Percentiles rank a stretch among this genome's conserved stretches.
phyloP scores from a whole-genome alignment of 1,140 invertebrate genomes.

The Megalopta genalis region DNA sequence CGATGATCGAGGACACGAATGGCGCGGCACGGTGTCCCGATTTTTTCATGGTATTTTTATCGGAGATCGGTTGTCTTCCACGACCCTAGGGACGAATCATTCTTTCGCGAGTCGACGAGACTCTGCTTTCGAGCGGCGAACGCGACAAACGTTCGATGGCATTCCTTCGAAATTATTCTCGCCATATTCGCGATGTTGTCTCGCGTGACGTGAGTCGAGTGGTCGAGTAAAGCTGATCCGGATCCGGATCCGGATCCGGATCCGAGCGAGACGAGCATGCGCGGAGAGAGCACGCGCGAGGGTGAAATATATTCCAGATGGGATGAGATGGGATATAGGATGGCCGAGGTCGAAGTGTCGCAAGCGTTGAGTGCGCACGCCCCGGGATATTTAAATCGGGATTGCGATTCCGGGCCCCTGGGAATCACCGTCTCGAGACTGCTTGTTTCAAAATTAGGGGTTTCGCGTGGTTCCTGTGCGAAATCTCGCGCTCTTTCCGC shows the following conservation, averaged over 20 bases:
- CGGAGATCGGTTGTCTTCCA: too few relatives aligned
- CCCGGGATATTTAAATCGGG: background rate
- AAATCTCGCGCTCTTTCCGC: too few relatives aligned
- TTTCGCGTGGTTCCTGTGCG: too few relatives aligned
- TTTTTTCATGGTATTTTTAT: too few relatives aligned
- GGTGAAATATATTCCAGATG: background rate
- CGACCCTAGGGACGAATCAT: background rate
- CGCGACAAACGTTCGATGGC: background rate
- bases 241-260: too few relatives aligned
- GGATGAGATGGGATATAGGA: background rate
- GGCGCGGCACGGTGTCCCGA: too few relatives aligned
- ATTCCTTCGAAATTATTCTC: conserved; percentile 25
- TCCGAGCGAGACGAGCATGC: conserved; percentile 31
- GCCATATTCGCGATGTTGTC: conserved; percentile 44
- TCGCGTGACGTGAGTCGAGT: conserved; percentile 15
- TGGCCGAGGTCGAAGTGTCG: conserved; percentile 22
- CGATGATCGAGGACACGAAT: too few relatives aligned
- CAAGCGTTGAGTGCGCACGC: conserved; percentile 7
- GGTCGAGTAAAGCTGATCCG: background rate
- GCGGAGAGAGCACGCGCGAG: background rate
- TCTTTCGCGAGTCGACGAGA: too few relatives aligned
- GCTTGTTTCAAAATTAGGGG: too few relatives aligned
- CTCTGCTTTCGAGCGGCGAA: too few relatives aligned
- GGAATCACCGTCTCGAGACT: too few relatives aligned
- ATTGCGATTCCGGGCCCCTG: background rate